phyloP scores from a whole-genome alignment of 2,888 invertebrate genomes.

The Dolomedes plantarius region DNA sequence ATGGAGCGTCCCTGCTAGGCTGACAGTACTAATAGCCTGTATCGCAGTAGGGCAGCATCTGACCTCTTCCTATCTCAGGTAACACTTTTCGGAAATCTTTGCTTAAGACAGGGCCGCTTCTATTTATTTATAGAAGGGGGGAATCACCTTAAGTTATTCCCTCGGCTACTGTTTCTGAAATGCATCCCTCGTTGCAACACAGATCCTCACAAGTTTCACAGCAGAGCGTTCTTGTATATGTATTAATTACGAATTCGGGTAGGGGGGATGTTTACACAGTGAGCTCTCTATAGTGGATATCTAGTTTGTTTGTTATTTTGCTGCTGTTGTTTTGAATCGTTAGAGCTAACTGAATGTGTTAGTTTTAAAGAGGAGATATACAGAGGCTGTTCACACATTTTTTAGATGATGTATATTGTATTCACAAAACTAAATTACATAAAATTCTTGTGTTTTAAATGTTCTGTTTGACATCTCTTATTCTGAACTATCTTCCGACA shows the following conservation, averaged over 20 bases:
- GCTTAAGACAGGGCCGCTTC: slow-evolving; percentile 14
- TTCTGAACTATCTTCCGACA: too few species aligned
- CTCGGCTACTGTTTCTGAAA: slow-evolving; percentile 18
- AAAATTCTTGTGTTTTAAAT: too few species aligned
- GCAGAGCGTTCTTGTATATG: neutral
- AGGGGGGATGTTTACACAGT: too few species aligned
- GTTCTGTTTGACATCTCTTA: too few species aligned
- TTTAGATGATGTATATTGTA: too few species aligned
- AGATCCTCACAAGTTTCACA: neutral
- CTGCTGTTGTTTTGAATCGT: too few species aligned
- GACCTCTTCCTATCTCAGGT: slow-evolving; percentile 21
- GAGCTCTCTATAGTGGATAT: too few species aligned
- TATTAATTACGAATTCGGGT: neutral
- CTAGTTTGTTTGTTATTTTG: too few species aligned
- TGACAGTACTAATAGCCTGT: slow-evolving; percentile 68
- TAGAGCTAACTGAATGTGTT: too few species aligned
- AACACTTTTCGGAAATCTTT: slow-evolving; percentile 43
- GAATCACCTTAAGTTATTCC: neutral
- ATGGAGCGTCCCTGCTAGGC: slow-evolving; percentile 41
- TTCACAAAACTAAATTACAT: too few species aligned
- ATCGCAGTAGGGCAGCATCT: slow-evolving; percentile 62
- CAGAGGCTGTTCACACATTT: too few species aligned
- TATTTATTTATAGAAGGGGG: slow-evolving; percentile 36
- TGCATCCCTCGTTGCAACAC: neutral
- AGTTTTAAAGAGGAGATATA: too few species aligned